Conservation (phyloP, 2,888 invertebrate species). For the Coelogynopora nodosa region DNA sequence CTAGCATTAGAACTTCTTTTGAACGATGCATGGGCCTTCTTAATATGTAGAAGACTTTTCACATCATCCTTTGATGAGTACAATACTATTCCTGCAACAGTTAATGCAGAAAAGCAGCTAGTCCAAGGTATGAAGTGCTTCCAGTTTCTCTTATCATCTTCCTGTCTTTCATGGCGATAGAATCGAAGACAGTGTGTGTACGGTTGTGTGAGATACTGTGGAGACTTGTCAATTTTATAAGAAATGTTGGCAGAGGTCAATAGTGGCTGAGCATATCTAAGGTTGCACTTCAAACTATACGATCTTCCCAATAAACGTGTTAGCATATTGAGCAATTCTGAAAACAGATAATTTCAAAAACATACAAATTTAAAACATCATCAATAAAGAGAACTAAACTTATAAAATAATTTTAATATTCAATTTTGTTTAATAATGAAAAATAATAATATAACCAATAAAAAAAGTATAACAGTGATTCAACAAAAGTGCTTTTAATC, state of each 20-base stretch:
- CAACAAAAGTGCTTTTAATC: no score
- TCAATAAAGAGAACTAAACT: neutral
- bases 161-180: neutral
- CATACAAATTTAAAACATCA: neutral
- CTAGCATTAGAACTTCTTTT: neutral
- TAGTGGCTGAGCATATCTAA: neutral
- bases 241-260: neutral
- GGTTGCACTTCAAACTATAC: no score
- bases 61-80: neutral
- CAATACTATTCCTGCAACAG: neutral
- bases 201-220: no score
- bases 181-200: no score
- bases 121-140: neutral
- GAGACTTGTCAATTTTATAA: neutral
- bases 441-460: no score
- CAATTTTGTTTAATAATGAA: no score
- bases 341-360: no score
- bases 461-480: no score
- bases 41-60: neutral
- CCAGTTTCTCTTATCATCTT: neutral
- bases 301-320: neutral
- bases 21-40: neutral
- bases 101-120: neutral
- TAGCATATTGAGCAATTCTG: neutral
- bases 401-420: no score